Evolutionary conservation across 2,113 vertebrate species (phyloP), one percentile per base, ranked within the genome.

Genomic region (Ibidorhyncha struthersii): DNA sequence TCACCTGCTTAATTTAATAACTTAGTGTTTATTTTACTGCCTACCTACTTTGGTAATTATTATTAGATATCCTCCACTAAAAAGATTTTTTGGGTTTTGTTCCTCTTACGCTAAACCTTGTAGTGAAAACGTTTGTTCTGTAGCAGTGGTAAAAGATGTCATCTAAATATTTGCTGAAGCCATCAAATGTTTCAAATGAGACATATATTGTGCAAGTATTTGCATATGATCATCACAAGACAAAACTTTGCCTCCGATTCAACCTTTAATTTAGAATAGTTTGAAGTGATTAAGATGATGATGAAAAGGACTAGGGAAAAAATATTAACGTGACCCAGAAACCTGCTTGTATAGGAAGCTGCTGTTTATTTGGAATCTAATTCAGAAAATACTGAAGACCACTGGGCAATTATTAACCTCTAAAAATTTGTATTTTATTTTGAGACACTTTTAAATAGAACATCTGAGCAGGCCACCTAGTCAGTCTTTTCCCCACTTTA

Each of bases 401-500:
- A 71, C 19, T 47, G 41, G 27, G 9, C 10, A 95, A 38, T 71
- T 78, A 84, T 25, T 90, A 90, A 79, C 7, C 7, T 86, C 41
- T 40, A 29, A 65, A 65, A 34, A 17, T 25, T 72, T 76, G 7
- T 53, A 29, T 83, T 80, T 58, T 71, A 67, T 78, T 8, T 82
- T 30, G 22, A 15, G 40, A 47, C 22, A 23, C 27, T 82, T 61
- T 61, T 22, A 61, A 23, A 25, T 50, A 76, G 36, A 70, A 77
- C 11, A 82, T 29, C 50, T 20, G 16, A 94, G 20, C 15, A 91
- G 50, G n/a, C 17, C 13, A 77, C 49, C n/a, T 32, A 29, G 21
- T 22, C n/a, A 45, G 22, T 36, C 13, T 79, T 61, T 74, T 70
- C 21, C 40, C 14, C 25, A 23, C 78, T 98, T 94, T 96, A 99